phyloP scores from a whole-genome alignment of 2,113 vertebrate species.

The Bothrops jararaca region DNA sequence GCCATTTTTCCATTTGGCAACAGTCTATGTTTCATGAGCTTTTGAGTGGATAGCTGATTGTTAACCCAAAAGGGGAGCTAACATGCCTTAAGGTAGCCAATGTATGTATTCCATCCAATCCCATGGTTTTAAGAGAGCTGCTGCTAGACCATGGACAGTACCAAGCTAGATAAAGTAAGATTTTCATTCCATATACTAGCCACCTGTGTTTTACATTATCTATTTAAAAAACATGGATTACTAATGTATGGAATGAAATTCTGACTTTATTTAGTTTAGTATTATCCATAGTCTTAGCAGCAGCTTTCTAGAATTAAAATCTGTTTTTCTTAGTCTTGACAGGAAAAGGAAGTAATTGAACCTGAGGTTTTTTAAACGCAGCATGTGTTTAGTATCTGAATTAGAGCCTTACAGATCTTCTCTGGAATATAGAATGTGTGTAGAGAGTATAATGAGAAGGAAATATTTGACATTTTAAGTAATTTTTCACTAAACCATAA shows the following conservation, averaged over 20 bases:
- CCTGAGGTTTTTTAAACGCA: background rate
- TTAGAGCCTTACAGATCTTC: background rate
- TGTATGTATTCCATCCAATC: background rate
- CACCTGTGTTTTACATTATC: background rate
- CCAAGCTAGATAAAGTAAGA: background rate
- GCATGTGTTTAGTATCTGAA: background rate
- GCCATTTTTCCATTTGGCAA: no score
- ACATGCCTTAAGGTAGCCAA: background rate
- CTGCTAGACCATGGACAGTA: background rate
- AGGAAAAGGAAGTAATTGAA: background rate
- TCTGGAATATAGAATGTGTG: background rate
- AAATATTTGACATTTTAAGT: background rate
- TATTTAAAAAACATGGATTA: background rate
- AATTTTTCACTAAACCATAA: background rate
- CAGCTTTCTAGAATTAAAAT: background rate
- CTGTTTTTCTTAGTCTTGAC: background rate
- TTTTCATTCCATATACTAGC: background rate
- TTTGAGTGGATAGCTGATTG: background rate
- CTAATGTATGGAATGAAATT: background rate
- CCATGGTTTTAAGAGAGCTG: background rate
- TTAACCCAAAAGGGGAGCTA: background rate
- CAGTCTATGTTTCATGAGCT: background rate
- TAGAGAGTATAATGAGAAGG: background rate
- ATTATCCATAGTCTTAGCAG: background rate
- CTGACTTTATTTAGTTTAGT: background rate